Conservation (phyloP, 1,140 invertebrate species). For the Caenorhabditis latens region DNA sequence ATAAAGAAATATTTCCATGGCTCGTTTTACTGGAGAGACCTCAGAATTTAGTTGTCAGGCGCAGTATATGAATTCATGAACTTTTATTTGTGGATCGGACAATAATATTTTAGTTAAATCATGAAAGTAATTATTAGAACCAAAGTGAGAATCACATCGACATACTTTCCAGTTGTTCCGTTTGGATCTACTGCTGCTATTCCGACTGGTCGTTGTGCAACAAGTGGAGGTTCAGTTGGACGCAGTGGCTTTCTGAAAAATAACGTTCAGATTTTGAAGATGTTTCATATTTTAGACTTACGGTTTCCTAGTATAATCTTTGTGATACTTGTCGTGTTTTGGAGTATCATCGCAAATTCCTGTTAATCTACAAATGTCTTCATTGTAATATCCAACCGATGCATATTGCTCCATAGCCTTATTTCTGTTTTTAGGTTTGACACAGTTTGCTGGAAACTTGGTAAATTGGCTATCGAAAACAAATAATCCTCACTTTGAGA, state of each 20-base stretch:
- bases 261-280: too few species aligned
- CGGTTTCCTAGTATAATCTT: background rate
- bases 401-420: background rate
- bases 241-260: background rate
- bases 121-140: background rate
- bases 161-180: background rate
- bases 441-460: constrained; percentile 1
- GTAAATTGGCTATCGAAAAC: background rate
- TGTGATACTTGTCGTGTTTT: background rate
- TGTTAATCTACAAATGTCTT: background rate
- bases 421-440: background rate
- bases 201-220: background rate
- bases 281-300: background rate
- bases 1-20: too few species aligned
- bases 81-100: too few species aligned
- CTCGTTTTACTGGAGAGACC: too few species aligned
- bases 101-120: too few species aligned
- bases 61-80: too few species aligned
- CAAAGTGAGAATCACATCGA: background rate
- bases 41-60: too few species aligned
- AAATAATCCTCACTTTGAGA: background rate
- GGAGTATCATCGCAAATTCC: background rate
- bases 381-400: constrained; percentile 21
- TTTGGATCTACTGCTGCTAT: background rate
- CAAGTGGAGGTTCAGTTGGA: background rate